phyloP scores from a whole-genome alignment of 1,140 invertebrate species.

The Antheraea pernyi region DNA sequence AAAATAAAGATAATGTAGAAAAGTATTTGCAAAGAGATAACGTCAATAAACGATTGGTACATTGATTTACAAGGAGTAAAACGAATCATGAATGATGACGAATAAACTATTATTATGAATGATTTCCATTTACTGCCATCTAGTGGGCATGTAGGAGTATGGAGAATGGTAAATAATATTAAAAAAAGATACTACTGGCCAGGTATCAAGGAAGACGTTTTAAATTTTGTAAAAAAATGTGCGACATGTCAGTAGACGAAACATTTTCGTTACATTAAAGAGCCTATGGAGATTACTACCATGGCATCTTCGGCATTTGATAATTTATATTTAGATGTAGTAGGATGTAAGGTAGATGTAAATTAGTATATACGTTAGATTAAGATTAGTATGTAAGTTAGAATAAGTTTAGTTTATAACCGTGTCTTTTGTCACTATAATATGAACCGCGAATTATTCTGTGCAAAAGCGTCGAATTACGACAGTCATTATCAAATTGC shows the following conservation, averaged over 20 bases:
- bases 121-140: conserved; percentile 23
- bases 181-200: conserved; percentile 27
- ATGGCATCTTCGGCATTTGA: no score
- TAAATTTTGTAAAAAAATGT: conserved; percentile 6
- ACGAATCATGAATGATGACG: conserved; percentile 11
- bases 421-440: no score
- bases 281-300: conserved; percentile 8
- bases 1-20: conserved; percentile 8
- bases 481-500: no score
- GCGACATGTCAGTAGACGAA: conserved; percentile 24
- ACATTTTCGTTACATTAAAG: conserved; percentile 3
- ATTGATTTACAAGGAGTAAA: conserved; percentile 3
- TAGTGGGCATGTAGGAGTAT: conserved; percentile 21
- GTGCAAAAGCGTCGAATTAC: no score
- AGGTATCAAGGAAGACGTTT: conserved; percentile 19
- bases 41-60: background rate
- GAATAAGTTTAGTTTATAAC: no score
- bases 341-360: no score
- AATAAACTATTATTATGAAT: conserved; percentile 22
- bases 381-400: no score
- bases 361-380: no score
- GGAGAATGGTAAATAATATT: conserved; percentile 24
- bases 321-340: no score
- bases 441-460: no score
- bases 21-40: background rate